A percentile compares a stretch with the other conserved stretches of the same genome.
phyloP scores from a whole-genome alignment of 2,113 vertebrate genomes.

The Pseudonaja textilis region DNA sequence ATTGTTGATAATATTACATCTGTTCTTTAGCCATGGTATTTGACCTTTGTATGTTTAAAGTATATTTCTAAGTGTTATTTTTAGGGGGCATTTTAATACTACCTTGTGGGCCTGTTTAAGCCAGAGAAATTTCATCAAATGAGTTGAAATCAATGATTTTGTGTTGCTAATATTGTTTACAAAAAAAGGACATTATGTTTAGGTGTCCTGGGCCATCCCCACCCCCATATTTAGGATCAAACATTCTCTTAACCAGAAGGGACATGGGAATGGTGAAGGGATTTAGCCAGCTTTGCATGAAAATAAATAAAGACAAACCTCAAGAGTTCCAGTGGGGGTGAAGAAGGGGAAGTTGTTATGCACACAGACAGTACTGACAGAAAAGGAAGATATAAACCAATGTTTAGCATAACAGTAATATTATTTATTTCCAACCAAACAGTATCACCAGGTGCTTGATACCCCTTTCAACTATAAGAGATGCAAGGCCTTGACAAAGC shows the following conservation, averaged over 20 bases:
- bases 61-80: background rate
- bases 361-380: background rate
- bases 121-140: background rate
- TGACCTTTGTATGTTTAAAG: background rate
- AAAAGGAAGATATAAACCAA: background rate
- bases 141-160: background rate
- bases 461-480: background rate
- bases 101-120: background rate
- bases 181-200: background rate
- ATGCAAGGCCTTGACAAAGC: background rate
- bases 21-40: background rate
- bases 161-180: background rate
- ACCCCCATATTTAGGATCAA: background rate
- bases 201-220: background rate
- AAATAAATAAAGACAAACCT: background rate
- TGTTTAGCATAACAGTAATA: background rate
- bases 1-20: background rate
- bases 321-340: background rate
- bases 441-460: background rate
- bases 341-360: background rate
- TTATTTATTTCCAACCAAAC: constrained; percentile 14
- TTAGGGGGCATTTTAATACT: background rate
- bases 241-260: background rate
- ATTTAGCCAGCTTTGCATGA: background rate
- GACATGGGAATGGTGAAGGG: background rate